Base-by-base conservation (phyloP, 1,140 invertebrate genomes). In the Ceratitis capitata region DNA sequence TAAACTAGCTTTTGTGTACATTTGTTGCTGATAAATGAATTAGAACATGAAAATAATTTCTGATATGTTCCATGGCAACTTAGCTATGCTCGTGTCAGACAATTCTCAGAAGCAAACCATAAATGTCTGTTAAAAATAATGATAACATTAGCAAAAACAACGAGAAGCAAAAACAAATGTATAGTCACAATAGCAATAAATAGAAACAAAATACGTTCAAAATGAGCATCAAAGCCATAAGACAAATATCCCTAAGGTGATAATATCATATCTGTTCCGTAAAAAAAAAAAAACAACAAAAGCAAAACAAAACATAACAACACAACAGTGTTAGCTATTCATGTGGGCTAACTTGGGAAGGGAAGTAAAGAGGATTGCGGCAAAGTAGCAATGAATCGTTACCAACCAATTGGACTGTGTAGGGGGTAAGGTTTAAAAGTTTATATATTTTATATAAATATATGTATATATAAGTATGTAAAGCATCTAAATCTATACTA, bases 161-260 rank as follows among this genome's bases (percentile, higher is more conserved):
- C 61, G n/a, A n/a, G n/a, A n/a, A 69, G n/a, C 29, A 35, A 69
- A 69, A 69, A 69, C 32, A 69, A 19, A 12, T 69, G 61, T n/a
- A n/a, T n/a, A n/a, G n/a, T n/a, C n/a, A n/a, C n/a, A n/a, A n/a
- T n/a, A n/a, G n/a, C n/a, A n/a, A 5, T 39, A 69, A 69, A 69
- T 69, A 39, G 32, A 69, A 69, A 69, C 61, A 35, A 69, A 69
- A 69, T 69, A 7, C 61, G 35, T 69, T 69, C 61, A 69, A 32
- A 69, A 69, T 82, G 47, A 26, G 39, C 78, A 82, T 49, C 39
- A 82, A 82, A 82, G 47, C 78, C 78, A 51, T 47, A 82, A 82
- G 49, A 51, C 26, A 82, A 82, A 82, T 82, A 47, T 82, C 78
- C 78, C 78, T 49, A 49, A 82, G 78, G 78, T 82, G 78, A 82